Conservation (phyloP, 1,140 invertebrate species). For the Brachionus paranguensis region DNA sequence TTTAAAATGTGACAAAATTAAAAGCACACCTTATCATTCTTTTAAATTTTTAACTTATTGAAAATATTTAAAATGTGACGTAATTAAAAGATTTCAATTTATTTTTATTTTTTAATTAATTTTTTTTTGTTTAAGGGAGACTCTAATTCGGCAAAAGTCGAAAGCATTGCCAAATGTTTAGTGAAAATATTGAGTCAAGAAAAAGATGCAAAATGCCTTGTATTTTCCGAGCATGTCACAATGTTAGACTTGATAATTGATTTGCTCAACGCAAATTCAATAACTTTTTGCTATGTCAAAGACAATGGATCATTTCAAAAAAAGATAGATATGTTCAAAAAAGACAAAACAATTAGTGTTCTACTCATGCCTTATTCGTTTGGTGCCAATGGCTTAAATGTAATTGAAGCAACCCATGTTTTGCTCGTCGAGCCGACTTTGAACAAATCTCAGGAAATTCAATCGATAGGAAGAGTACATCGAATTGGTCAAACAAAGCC, state of each 20-base stretch:
- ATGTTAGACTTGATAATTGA: conserved; percentile 22
- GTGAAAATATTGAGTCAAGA: conserved; percentile 60
- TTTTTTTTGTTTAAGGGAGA: conserved; percentile 54
- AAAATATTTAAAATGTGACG: no score
- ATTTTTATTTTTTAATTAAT: neutral
- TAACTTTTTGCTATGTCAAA: neutral
- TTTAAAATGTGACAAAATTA: no score
- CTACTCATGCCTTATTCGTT: conserved; percentile 65
- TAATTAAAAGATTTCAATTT: neutral
- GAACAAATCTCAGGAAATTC: conserved; percentile 67
- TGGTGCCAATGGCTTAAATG: conserved; percentile 70
- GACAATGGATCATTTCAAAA: neutral
- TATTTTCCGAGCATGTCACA: conserved; percentile 61
- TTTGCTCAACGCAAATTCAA: neutral
- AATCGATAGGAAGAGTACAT: conserved; percentile 72
- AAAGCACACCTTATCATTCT: no score
- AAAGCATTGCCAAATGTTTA: conserved; percentile 63
- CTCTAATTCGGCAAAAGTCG: conserved; percentile 66
- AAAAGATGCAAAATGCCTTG: conserved; percentile 63
- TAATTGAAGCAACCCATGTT: conserved; percentile 73
- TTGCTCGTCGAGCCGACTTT: conserved; percentile 70
- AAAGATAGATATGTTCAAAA: conserved; percentile 25
- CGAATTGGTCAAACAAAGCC: conserved; percentile 69
- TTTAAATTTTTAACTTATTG: no score
- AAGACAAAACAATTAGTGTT: conserved; percentile 56